phyloP scores from a whole-genome alignment of 2,113 vertebrate species.

The Chamaetylas fuelleborni region DNA sequence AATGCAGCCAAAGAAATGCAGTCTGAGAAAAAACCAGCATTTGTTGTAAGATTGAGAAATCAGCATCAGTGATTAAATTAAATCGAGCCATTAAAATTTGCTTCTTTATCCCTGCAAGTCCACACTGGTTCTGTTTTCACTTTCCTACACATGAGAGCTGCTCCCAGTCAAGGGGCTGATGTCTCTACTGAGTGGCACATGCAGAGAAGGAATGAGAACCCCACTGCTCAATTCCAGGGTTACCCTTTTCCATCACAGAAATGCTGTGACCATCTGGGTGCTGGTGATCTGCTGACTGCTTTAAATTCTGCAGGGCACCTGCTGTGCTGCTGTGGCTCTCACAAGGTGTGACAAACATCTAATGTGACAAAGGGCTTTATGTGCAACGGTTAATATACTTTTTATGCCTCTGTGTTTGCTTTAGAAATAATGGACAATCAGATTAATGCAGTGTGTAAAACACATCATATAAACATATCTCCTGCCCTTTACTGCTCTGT shows the following conservation, averaged over 20 bases:
- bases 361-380: conserved; percentile 20
- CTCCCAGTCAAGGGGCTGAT: not conserved
- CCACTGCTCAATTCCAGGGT: not conserved
- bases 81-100: not conserved
- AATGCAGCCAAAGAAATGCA: not conserved
- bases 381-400: conserved; percentile 27
- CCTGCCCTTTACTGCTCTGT: conserved; percentile 17
- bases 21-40: not conserved
- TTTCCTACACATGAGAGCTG: not conserved
- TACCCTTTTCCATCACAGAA: accelerated
- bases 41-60: not conserved
- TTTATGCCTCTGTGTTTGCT: conserved; percentile 29
- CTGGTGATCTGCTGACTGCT: not conserved
- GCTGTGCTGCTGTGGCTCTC: not conserved
- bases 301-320: conserved; percentile 6
- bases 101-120: not conserved
- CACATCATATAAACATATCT: conserved; percentile 36
- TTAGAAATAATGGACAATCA: conserved; percentile 46
- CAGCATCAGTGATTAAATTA: not conserved
- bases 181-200: not conserved
- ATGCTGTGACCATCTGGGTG: not conserved
- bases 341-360: conserved; percentile 29
- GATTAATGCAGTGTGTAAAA: conserved; percentile 39
- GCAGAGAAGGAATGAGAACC: not conserved
- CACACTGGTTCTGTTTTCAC: not conserved